Percentiles rank a stretch among this genome's conserved stretches.
Evolutionary conservation across 2,888 invertebrate genomes (phyloP).

Genomic region (Cheiracanthium punctorium): DNA sequence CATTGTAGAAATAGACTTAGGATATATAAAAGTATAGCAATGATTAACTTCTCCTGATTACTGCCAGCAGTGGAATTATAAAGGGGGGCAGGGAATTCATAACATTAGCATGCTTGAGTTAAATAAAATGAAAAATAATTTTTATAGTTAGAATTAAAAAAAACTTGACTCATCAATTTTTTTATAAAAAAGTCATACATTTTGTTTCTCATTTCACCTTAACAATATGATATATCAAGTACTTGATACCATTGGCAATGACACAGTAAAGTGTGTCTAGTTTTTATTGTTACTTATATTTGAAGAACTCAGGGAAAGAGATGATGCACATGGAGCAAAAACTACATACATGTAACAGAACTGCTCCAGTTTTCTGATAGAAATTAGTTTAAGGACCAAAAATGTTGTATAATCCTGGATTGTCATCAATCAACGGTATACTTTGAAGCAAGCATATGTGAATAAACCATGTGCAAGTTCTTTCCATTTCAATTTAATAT

Average conservation of each 20-base stretch:
- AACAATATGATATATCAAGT: neutral
- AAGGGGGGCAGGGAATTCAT: neutral
- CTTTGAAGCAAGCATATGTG: conserved; percentile 36
- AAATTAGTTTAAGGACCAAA: conserved; percentile 57
- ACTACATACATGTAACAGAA: conserved; percentile 33
- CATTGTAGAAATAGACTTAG: neutral
- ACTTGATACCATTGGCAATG: conserved; percentile 12
- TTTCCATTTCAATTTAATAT: conserved; percentile 33
- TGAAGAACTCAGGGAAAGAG: conserved; percentile 66
- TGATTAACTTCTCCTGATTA: neutral
- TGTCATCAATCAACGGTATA: conserved; percentile 24
- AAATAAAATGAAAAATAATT: neutral
- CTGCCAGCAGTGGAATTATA: neutral
- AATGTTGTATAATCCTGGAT: conserved; percentile 30
- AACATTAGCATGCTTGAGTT: neutral
- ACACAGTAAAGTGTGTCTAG: conserved; percentile 27
- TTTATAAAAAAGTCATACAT: too few species aligned
- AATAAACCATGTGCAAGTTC: conserved; percentile 60
- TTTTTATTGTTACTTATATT: conserved; percentile 26
- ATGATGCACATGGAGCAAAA: conserved; percentile 51
- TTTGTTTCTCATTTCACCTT: neutral
- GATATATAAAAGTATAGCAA: neutral
- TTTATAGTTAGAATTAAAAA: neutral
- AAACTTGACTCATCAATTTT: too few species aligned
- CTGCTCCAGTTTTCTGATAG: conserved; percentile 34